Evolutionary conservation across 2,113 vertebrate species (phyloP), one percentile per base, ranked within the genome.

Genomic region (Merops nubicus): DNA sequence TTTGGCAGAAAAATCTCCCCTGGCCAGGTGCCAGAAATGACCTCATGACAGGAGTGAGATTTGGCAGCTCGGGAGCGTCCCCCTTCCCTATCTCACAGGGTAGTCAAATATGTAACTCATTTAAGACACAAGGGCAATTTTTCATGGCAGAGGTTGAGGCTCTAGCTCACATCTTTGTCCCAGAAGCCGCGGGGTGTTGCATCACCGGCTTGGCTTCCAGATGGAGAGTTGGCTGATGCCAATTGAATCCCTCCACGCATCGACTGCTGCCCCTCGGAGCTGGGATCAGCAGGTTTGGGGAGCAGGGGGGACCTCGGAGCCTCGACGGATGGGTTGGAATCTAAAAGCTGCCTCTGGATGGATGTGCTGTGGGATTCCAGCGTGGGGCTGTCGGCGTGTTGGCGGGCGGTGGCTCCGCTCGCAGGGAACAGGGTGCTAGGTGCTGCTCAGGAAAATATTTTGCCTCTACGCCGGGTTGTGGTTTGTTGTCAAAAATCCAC

Each of bases 11-110:
- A 68, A 74, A 40, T 23, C 72, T 36, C 4, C 0, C 29, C 77
- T 94, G 95, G 94, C 88, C 1, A 0, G 0, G 0, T 14, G 94
- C 95, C 95, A 97, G 79, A 95, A 84, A 93, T 96, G 95, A 97
- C 95, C 89, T 97, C 97, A 95, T 95, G 96, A 92, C 94, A 96
- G 96, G 91, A 97, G 95, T 82, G 92, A 91, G 96, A 95, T 97
- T 92, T 95, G 96, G 96, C 96, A 95, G 96, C 84, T 50, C 9
- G 48, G 83, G 92, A 94, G 70, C 51, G 8, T 43, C 82, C 79
- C 4, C 1, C 85, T 97, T 76, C 89, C 84, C 95, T 59, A 33
- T 92, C 96, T 94, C 26, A 28, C 79, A n/a, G 90, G 88, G 91
- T 93, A 90, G 73, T 67, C 91, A 45, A 95, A 54, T 88, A 31